phyloP scores from a whole-genome alignment of 2,113 vertebrate genomes.

The Microtus ochrogaster region DNA sequence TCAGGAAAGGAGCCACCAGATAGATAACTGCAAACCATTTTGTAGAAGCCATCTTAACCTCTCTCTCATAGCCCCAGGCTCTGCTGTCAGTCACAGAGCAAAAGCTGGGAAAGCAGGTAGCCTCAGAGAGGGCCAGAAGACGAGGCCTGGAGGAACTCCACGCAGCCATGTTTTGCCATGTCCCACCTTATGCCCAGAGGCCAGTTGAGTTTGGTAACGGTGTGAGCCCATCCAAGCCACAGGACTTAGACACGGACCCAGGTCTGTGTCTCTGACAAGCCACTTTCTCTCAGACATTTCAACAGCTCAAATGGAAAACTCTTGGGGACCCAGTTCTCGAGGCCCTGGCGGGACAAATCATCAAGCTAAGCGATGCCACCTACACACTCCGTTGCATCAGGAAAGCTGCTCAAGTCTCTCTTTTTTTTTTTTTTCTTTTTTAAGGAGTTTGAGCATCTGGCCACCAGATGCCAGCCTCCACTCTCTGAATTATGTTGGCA shows the following conservation, averaged over 20 bases:
- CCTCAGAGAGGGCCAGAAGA: background rate
- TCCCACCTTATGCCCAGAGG: background rate
- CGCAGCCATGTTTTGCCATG: background rate
- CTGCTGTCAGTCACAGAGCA: background rate
- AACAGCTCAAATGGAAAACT: slow-evolving; percentile 53
- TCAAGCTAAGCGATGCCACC: slow-evolving; percentile 71
- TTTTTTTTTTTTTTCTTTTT: background rate
- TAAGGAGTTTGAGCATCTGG: slow-evolving; percentile 66
- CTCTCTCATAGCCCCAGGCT: background rate
- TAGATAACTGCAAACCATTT: background rate
- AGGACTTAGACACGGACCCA: background rate
- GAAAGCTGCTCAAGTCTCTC: slow-evolving; percentile 37
- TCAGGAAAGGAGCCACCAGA: background rate
- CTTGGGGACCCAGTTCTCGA: slow-evolving; percentile 44
- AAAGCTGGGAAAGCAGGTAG: background rate
- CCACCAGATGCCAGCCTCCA: slow-evolving; percentile 71
- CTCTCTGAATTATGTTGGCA: slow-evolving; percentile 4
- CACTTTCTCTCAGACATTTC: slow-evolving; percentile 36
- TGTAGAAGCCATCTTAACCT: background rate
- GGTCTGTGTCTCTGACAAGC: background rate
- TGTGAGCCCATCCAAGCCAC: background rate
- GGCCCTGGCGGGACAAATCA: slow-evolving; percentile 30
- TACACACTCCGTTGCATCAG: slow-evolving; percentile 59
- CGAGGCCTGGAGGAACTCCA: background rate
- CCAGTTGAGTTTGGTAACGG: background rate